Conservation (phyloP, 2,113 vertebrate genomes). For the Dipodomys stephensi region DNA sequence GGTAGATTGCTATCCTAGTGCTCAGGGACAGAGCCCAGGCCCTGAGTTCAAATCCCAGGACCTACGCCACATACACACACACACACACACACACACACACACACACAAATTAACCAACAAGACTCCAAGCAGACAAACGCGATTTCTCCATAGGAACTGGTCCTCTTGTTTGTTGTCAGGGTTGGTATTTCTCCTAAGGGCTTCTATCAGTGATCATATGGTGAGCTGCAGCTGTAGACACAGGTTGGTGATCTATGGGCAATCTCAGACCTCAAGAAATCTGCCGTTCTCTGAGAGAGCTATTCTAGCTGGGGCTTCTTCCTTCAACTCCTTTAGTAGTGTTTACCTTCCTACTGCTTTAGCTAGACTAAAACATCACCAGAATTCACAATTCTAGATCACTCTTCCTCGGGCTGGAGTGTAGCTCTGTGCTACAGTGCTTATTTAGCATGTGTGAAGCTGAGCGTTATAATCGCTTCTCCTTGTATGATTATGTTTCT, state of each 20-base stretch:
- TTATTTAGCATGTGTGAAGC: neutral
- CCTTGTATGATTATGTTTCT: neutral
- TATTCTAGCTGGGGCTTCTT: neutral
- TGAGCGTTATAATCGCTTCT: neutral
- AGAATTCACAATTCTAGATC: conserved; percentile 3
- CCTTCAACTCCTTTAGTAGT: neutral
- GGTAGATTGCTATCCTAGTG: too few relatives aligned
- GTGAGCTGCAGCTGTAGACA: neutral
- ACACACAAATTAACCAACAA: neutral
- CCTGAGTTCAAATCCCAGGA: too few relatives aligned
- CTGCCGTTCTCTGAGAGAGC: neutral
- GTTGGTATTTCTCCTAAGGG: neutral
- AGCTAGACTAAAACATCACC: neutral
- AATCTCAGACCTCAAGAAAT: neutral
- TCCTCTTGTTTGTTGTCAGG: neutral
- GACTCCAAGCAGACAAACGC: neutral
- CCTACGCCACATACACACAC: too few relatives aligned
- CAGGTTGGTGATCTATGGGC: neutral
- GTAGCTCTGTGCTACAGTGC: neutral
- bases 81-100: neutral
- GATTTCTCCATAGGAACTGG: neutral
- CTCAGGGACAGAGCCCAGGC: too few relatives aligned
- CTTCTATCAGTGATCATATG: neutral
- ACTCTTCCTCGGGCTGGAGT: neutral
- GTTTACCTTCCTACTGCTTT: neutral